Conservation (phyloP, 2,797 vertebrate species). For the Zalophus californianus region DNA sequence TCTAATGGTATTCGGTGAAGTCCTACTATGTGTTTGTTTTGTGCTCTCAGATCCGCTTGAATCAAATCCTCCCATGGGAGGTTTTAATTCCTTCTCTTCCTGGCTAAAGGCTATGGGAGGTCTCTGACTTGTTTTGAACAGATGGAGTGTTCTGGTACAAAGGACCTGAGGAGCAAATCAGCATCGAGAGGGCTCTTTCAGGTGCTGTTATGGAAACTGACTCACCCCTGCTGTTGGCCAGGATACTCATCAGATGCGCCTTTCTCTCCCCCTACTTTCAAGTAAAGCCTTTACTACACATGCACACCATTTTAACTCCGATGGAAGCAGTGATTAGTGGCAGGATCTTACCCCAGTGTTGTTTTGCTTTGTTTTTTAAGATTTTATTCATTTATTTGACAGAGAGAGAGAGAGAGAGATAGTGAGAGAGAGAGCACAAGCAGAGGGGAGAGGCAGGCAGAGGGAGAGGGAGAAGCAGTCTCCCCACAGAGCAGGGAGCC, state of each 20-base stretch:
- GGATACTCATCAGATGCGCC: background rate
- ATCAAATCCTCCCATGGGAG: background rate
- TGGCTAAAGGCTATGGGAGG: background rate
- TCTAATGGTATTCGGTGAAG: background rate
- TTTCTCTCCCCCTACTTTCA: background rate
- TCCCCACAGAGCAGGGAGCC: background rate
- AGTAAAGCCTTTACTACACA: background rate
- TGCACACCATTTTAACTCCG: accelerated
- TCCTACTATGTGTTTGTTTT: background rate
- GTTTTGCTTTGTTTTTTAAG: too few species aligned
- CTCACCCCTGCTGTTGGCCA: background rate
- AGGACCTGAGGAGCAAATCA: background rate
- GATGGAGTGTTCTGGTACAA: background rate
- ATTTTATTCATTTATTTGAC: background rate
- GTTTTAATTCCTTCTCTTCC: background rate
- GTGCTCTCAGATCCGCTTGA: background rate
- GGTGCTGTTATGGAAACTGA: background rate
- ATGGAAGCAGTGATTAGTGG: background rate
- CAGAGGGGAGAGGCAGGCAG: background rate
- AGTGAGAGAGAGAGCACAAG: background rate
- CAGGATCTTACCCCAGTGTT: background rate
- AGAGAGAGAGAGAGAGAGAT: background rate
- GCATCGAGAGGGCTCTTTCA: background rate
- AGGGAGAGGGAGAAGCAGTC: background rate
- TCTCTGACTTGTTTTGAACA: background rate